Conservation (phyloP, 2,888 invertebrate species). For the Andrena trimmerana region DNA sequence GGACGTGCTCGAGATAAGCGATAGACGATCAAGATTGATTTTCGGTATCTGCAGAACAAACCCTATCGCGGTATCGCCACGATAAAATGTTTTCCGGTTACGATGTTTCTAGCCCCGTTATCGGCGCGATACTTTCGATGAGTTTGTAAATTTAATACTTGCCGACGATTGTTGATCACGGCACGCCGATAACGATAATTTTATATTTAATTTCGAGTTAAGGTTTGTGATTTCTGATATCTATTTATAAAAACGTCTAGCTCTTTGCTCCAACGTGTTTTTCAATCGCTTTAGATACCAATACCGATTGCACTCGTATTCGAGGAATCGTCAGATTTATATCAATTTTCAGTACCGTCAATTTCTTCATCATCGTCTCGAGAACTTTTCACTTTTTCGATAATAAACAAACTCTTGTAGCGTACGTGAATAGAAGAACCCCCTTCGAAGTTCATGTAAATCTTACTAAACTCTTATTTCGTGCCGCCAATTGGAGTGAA, state of each 20-base stretch:
- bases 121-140: slow-evolving; percentile 31
- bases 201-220: slow-evolving; percentile 15
- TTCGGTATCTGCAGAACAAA: slow-evolving; percentile 48
- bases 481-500: too few relatives aligned
- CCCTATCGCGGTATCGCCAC: slow-evolving; percentile 41
- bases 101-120: slow-evolving; percentile 27
- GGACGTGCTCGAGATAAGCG: slow-evolving; percentile 48
- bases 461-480: too few relatives aligned
- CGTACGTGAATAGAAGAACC: too few relatives aligned
- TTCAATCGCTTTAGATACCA: neutral
- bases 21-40: slow-evolving; percentile 53
- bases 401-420: too few relatives aligned
- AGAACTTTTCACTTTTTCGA: too few relatives aligned
- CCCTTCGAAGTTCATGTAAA: too few relatives aligned
- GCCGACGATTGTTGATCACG: slow-evolving; percentile 11
- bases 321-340: neutral
- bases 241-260: neutral
- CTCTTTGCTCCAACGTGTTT: neutral
- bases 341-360: too few relatives aligned
- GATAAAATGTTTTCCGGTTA: slow-evolving; percentile 50
- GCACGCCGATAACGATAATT: slow-evolving; percentile 27
- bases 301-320: neutral
- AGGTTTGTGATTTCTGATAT: slow-evolving; percentile 10
- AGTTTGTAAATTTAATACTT: slow-evolving; percentile 35
- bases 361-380: too few relatives aligned